Conservation (phyloP, 2,888 invertebrate species). For the Amphipoea oculea region DNA sequence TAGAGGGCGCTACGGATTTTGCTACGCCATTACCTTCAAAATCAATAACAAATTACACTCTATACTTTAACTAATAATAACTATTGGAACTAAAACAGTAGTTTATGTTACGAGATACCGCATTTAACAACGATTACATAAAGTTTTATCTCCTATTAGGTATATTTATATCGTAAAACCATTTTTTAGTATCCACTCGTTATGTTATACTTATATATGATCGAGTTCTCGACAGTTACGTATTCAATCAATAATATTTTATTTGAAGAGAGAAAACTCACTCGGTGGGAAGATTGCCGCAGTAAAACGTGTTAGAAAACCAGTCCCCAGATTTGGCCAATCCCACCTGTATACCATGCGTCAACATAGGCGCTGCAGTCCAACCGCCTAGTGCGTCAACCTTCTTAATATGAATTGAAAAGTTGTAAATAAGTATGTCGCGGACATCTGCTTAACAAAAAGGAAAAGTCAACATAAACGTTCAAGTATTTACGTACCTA, state of each 20-base stretch:
- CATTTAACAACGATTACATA: slow-evolving; percentile 54
- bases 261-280: slow-evolving; percentile 27
- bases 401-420: slow-evolving; percentile 41
- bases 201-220: slow-evolving; percentile 17
- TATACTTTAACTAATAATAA: slow-evolving; percentile 19
- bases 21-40: slow-evolving; percentile 22
- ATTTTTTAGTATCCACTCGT: slow-evolving; percentile 28
- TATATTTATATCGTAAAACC: slow-evolving; percentile 48
- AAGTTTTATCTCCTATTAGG: slow-evolving; percentile 39
- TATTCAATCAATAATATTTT: slow-evolving; percentile 35
- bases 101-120: slow-evolving; percentile 32
- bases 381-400: slow-evolving; percentile 15
- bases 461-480: slow-evolving; percentile 34
- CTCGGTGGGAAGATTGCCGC: slow-evolving; percentile 5
- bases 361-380: neutral
- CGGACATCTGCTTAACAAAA: slow-evolving; percentile 38
- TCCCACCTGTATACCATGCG: neutral
- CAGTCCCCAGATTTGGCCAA: neutral
- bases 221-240: slow-evolving; percentile 34
- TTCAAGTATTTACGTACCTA: slow-evolving; percentile 13
- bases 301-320: neutral
- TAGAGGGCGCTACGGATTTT: slow-evolving; percentile 43
- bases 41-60: slow-evolving; percentile 22
- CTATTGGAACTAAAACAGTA: slow-evolving; percentile 14
- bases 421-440: slow-evolving; percentile 39